phyloP scores from a whole-genome alignment of 2,888 invertebrate genomes.

The Pseudococcus jackbeardsleyi region DNA sequence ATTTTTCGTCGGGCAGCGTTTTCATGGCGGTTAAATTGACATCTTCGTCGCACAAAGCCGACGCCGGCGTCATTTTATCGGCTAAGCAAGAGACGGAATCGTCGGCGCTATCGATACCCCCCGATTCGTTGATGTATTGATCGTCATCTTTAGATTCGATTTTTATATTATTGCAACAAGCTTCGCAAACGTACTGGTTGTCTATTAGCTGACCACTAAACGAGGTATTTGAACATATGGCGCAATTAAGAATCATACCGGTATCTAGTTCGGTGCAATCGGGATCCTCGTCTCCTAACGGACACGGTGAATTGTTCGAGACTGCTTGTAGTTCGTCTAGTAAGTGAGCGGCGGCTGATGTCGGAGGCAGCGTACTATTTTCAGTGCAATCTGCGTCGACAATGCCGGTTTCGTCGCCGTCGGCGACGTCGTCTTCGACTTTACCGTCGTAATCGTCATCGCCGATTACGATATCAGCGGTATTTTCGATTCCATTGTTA shows the following conservation, averaged over 20 bases:
- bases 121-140: neutral
- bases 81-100: neutral
- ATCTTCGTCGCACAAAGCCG: neutral
- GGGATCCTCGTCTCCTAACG: neutral
- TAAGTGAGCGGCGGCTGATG: neutral
- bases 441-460: neutral
- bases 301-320: neutral
- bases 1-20: neutral
- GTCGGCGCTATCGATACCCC: neutral
- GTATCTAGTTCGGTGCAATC: neutral
- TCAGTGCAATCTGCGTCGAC: neutral
- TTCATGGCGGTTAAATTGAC: neutral
- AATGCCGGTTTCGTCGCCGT: neutral
- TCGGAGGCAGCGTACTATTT: neutral
- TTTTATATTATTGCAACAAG: neutral
- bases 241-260: neutral
- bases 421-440: neutral
- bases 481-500: constrained; percentile 1
- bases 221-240: neutral
- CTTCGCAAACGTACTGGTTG: constrained; percentile 8
- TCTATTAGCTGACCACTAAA: neutral
- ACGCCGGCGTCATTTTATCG: neutral
- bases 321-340: neutral
- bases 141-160: neutral
- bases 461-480: neutral